Evolutionary conservation across 2,888 invertebrate genomes (phyloP), one percentile per base, ranked within the genome.

Genomic region (Lasioglossum morio): DNA sequence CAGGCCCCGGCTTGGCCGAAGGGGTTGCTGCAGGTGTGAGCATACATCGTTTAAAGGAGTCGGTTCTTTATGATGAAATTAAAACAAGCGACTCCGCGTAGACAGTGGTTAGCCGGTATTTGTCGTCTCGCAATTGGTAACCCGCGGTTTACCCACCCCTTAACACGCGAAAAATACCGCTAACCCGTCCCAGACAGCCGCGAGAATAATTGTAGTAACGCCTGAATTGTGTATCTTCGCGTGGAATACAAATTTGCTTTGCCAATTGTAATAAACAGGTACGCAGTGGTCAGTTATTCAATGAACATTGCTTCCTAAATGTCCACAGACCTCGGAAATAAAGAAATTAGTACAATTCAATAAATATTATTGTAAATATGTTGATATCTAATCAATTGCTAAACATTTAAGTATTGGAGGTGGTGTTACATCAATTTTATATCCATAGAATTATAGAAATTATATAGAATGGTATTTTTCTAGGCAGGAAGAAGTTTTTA

Each of bases 31-130:
- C 90, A 92, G 90, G 91, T 90, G 89, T 90, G 90, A 85, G 90
- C 89, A 83, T 92, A 92, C 80, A 92, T 93, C 93, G 92, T 92
- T 93, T 92, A 92, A 91, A 85, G 85, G 85, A 81, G 79, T 79
- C 75, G 77, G 72, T 91, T 91, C 88, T 93, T 92, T 92, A 92
- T 89, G 88, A 82, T 76, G 88, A 91, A 91, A 92, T 93, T 93
- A 92, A 93, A 92, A 91, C 88, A 88, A 91, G 91, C 91, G 89
- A 89, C 75, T 75, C 48, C 72, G 78, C 85, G 79, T 78, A 77
- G 77, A 87, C 82, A 84, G 74, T 82, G 83, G 87, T 87, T 90
- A 89, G 81, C 83, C 77, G 77, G 70, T 87, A 85, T 88, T 86
- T 82, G 81, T 87, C 85, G 88, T 57, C 75, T 27, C 53, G 60